These are phyloP conservation scores for Baccha elongata DNA, from an alignment of 2,888 invertebrate genomes.

Conservation along the genomic window DNA sequence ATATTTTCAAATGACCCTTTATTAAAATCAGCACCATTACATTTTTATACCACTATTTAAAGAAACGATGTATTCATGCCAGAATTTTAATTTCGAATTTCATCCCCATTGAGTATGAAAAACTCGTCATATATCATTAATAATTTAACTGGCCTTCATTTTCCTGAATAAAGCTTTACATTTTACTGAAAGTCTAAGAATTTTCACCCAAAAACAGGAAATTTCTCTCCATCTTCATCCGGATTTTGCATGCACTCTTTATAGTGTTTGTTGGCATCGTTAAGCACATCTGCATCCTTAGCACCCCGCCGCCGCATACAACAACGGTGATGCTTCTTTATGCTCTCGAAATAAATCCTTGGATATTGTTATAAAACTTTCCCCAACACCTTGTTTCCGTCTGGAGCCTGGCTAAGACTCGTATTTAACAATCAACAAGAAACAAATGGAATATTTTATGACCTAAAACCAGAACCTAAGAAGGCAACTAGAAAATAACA, in stretches of 20 bases:
- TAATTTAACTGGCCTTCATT: conserved; percentile 10
- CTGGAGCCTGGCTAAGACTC: conserved; percentile 28
- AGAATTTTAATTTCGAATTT: no score
- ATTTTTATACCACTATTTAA: no score
- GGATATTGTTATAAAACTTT: conserved; percentile 36
- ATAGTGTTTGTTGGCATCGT: conserved; percentile 34
- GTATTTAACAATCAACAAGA: conserved; percentile 50
- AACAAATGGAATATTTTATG: conserved; percentile 66
- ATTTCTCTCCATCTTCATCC: not conserved
- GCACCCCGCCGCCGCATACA: not conserved
- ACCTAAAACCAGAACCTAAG: conserved; percentile 19
- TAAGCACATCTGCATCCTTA: conserved; percentile 58
- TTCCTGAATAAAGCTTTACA: not conserved
- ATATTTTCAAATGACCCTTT: no score
- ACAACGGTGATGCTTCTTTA: conserved; percentile 16
- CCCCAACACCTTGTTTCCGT: conserved; percentile 33
- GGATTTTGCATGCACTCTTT: not conserved
- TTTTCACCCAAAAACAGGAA: conserved; percentile 3
- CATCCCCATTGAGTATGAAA: no score
- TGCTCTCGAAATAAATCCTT: conserved; percentile 51
- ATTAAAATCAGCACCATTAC: no score
- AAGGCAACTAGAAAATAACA: conserved; percentile 10
- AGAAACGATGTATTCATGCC: no score
- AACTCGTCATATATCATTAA: conserved; percentile 1
- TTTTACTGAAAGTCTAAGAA: conserved; percentile 19